Evolutionary conservation across 2,113 vertebrate genomes (phyloP).

Genomic region (Lepus europaeus): DNA sequence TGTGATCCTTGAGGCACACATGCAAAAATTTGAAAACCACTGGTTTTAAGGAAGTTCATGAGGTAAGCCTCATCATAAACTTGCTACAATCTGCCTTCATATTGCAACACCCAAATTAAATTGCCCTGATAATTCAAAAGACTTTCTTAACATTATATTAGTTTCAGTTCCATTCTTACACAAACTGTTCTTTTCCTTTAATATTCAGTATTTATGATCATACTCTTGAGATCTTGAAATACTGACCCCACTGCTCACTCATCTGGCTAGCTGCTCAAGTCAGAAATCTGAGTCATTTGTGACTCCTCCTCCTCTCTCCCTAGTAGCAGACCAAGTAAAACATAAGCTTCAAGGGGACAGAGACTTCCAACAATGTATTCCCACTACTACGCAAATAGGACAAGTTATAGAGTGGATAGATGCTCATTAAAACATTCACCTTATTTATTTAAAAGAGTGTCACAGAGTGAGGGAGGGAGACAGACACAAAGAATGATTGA

Average conservation of each 20-base stretch:
- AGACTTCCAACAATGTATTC: background rate
- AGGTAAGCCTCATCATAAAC: background rate
- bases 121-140: slow-evolving; percentile 9
- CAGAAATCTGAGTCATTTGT: background rate
- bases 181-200: slow-evolving; percentile 5
- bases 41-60: background rate
- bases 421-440: background rate
- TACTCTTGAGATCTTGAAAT: slow-evolving; percentile 6
- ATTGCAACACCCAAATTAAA: slow-evolving; percentile 19
- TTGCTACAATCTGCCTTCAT: background rate
- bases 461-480: no score
- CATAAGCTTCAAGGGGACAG: background rate
- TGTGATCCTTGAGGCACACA: background rate
- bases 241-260: background rate
- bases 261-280: background rate
- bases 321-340: slow-evolving; percentile 17
- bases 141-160: background rate
- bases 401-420: background rate
- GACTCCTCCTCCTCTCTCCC: background rate
- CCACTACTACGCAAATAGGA: background rate
- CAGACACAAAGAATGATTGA: no score
- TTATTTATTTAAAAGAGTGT: no score
- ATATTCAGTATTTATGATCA: slow-evolving; percentile 22
- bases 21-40: background rate
- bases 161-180: background rate